phyloP scores from a whole-genome alignment of 2,888 invertebrate species.

The Tenthredo amoena region DNA sequence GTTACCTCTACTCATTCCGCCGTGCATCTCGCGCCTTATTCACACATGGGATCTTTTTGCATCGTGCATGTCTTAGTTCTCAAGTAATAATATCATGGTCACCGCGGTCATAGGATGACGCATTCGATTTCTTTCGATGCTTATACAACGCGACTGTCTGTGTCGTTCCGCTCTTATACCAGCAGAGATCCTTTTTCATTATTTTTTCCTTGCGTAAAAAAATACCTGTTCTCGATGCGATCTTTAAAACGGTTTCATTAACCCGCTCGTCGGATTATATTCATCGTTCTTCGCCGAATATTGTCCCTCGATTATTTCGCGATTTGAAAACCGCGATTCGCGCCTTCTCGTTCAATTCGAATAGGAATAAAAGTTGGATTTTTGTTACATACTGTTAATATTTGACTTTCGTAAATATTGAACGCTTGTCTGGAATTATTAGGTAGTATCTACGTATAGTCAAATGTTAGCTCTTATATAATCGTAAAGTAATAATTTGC shows the following conservation, averaged over 20 bases:
- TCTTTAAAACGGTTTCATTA: not conserved
- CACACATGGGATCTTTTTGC: constrained; percentile 61
- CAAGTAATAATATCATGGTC: constrained; percentile 44
- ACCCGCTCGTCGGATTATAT: not conserved
- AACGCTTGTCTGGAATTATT: not conserved
- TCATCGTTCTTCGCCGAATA: not conserved
- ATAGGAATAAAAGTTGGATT: not conserved
- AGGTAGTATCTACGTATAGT: not conserved
- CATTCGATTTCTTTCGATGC: constrained; percentile 39
- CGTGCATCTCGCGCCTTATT: constrained; percentile 72
- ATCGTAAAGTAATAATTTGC: constrained; percentile 15
- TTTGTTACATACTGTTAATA: not conserved
- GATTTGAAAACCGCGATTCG: not conserved
- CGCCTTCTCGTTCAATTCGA: not conserved
- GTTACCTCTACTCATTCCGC: constrained; percentile 36
- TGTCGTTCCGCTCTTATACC: not conserved
- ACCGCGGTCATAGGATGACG: constrained; percentile 26
- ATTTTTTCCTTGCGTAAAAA: not conserved
- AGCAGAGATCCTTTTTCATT: not conserved
- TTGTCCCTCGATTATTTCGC: not conserved
- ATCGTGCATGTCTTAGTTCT: constrained; percentile 38
- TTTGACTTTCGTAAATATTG: not conserved
- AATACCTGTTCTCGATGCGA: not conserved
- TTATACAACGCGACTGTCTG: constrained; percentile 13
- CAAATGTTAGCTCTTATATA: not conserved